These are phyloP conservation scores for Microtus montanus DNA, from an alignment of 2,113 vertebrate species.

Conservation along the genomic window DNA sequence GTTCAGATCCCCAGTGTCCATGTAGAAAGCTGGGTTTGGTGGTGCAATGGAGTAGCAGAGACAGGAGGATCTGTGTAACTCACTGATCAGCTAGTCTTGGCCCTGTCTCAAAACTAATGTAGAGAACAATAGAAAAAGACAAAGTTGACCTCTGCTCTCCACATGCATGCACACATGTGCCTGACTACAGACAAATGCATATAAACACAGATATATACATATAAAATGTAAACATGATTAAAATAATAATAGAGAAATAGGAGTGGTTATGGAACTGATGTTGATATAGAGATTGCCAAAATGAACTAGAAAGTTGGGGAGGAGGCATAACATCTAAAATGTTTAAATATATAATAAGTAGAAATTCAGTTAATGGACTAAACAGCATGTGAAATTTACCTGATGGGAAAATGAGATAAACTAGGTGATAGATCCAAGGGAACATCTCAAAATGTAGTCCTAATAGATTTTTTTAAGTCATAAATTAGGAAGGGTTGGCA, in stretches of 20 bases:
- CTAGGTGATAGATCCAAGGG: neutral
- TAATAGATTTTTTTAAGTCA: neutral
- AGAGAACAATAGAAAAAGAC: neutral
- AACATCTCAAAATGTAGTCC: neutral
- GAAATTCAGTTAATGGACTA: neutral
- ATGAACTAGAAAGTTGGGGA: neutral
- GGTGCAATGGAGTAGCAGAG: neutral
- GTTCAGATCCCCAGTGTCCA: neutral
- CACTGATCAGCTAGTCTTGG: neutral
- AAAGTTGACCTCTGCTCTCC: neutral
- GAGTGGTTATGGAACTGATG: neutral
- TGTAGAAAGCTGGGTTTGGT: neutral
- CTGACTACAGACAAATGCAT: neutral
- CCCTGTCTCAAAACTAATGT: neutral
- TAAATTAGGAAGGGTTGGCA: neutral
- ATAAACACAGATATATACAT: neutral
- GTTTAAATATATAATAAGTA: neutral
- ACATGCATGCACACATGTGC: neutral
- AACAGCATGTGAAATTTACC: neutral
- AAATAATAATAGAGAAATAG: neutral
- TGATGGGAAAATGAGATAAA: slow-evolving; percentile 13
- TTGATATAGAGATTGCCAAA: neutral
- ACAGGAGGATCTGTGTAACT: neutral
- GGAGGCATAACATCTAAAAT: neutral
- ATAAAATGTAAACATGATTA: neutral